A percentile compares a stretch with the other conserved stretches of the same genome.
Conservation (phyloP, 1,140 invertebrate species). For the Danaus plexippus region DNA sequence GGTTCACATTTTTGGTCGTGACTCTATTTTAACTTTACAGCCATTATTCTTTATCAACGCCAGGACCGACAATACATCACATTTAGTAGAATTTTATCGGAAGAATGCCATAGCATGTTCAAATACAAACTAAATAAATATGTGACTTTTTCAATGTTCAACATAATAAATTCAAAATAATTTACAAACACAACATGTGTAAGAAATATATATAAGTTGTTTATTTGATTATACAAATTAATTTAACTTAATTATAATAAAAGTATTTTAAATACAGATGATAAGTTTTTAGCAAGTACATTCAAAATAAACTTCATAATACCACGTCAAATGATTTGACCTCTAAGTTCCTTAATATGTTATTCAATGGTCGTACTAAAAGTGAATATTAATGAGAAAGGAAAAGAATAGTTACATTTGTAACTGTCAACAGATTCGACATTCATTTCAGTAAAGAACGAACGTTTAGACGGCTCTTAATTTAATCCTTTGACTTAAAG, state of each 20-base stretch:
- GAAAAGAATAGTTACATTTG: conserved; percentile 27
- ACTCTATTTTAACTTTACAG: conserved; percentile 16
- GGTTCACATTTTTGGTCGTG: conserved; percentile 17
- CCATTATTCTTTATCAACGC: conserved; percentile 25
- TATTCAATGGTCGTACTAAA: conserved; percentile 25
- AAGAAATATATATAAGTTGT: too few relatives aligned
- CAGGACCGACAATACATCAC: conserved; percentile 19
- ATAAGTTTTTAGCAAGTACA: too few relatives aligned
- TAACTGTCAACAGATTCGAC: conserved; percentile 33
- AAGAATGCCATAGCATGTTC: conserved; percentile 4
- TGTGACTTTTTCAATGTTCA: too few relatives aligned
- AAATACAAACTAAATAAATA: too few relatives aligned
- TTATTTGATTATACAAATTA: too few relatives aligned
- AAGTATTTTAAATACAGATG: too few relatives aligned
- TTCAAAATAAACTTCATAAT: too few relatives aligned
- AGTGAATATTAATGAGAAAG: conserved; percentile 25
- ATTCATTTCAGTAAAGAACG: conserved; percentile 23
- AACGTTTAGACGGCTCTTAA: conserved; percentile 23
- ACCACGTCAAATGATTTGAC: too few relatives aligned
- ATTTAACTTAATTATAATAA: too few relatives aligned
- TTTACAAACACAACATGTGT: too few relatives aligned
- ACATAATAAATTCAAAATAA: too few relatives aligned
- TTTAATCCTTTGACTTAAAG: conserved; percentile 28
- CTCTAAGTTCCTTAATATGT: conserved; percentile 7
- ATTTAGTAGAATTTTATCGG: conserved; percentile 19